Evolutionary conservation across 2,888 invertebrate genomes (phyloP), one percentile per base, ranked within the genome.

Genomic region (Zonitis immaculata): DNA sequence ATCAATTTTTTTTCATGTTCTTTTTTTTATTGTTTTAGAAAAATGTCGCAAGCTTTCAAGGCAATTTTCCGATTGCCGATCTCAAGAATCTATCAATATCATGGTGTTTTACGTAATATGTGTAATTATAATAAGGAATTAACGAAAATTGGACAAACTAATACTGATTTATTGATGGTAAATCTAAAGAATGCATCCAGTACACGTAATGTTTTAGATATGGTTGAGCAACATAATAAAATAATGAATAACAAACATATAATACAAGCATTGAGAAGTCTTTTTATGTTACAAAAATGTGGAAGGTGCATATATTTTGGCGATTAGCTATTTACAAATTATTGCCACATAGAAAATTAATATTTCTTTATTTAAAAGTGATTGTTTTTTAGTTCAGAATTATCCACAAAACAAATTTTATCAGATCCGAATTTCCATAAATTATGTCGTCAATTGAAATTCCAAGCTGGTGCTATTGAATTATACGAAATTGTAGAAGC

Each of bases 381-480:
- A n/a, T n/a, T 18, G 2, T 3, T 43, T 72, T 74, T 58, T 62
- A 78, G 78, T 32, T 69, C 74, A 7, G 64, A 65, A 35, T 50
- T 71, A 48, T 70, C 76, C 20, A 74, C 77, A 3, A 74, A 78
- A 14, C 69, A 77, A 14, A 66, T 85, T 11, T 69, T 81, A 44
- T 76, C 76, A 39, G 77, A 82, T 64, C 79, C 82, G 6, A 77
- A 80, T 53, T 86, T 86, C 67, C 73, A 77, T 44, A 74, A 78
- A 39, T 75, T 86, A n/a, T 85, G 84, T 61, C 77, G 78, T 51
- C 77, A 78, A 57, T 74, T 86, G 47, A 80, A 82, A 62, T 76
- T 75, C 52, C 76, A 80, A 61, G 77, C 81, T 1, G 80, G 83
- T 20, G 68, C 74, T 2, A 71, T 84, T 3, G 79, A 82, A 27